Conservation (phyloP, 2,797 vertebrate species). For the Oceanodroma leucorhoa region DNA sequence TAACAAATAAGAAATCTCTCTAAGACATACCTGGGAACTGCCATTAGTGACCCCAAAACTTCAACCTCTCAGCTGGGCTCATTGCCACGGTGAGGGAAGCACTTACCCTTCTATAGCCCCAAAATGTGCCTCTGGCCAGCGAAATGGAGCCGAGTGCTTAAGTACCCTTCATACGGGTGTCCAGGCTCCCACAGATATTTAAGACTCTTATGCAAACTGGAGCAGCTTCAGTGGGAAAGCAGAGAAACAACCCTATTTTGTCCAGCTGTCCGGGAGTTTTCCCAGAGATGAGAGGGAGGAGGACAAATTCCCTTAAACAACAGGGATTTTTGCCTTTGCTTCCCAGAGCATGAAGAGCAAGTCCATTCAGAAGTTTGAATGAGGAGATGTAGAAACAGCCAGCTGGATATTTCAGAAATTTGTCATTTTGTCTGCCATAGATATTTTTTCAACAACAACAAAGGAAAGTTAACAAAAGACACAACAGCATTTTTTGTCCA, state of each 20-base stretch:
- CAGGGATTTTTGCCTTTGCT: background rate
- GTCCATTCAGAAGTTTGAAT: background rate
- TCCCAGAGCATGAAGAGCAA: background rate
- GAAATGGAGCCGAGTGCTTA: background rate
- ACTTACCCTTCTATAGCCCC: background rate
- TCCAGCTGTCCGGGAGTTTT: background rate
- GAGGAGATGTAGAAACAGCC: background rate
- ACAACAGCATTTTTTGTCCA: background rate
- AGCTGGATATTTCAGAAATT: background rate
- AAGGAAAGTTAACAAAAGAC: background rate
- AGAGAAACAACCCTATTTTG: background rate
- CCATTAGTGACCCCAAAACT: background rate
- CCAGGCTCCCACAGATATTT: background rate
- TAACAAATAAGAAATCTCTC: background rate
- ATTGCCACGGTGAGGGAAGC: fast-evolving
- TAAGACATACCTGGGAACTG: background rate
- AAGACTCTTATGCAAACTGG: background rate
- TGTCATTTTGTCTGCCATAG: background rate
- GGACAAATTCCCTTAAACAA: background rate
- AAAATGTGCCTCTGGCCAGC: background rate
- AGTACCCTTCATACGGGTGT: background rate
- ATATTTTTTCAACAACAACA: background rate
- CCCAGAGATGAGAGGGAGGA: background rate
- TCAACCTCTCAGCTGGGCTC: background rate
- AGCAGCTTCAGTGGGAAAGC: background rate